phyloP scores from a whole-genome alignment of 2,113 vertebrate species.

The Psilopsiagon aymara region DNA sequence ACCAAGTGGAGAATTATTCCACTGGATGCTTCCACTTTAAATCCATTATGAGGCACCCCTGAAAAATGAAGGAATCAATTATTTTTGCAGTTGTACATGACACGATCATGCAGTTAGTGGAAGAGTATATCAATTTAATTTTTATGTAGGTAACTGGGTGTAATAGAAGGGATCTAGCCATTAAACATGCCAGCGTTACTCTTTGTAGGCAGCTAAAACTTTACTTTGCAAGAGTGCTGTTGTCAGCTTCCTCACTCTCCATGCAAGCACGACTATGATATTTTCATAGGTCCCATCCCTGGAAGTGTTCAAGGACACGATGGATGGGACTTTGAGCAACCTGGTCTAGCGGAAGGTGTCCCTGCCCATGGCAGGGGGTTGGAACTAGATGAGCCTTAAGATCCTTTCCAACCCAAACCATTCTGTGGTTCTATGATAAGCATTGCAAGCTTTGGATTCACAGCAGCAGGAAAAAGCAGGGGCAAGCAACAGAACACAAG shows the following conservation, averaged over 20 bases:
- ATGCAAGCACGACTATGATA: accelerated
- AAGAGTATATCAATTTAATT: neutral
- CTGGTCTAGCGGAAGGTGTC: neutral
- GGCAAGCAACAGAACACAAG: neutral
- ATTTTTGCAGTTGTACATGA: neutral
- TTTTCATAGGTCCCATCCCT: neutral
- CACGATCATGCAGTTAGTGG: neutral
- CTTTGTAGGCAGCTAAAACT: neutral
- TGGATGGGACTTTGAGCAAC: neutral
- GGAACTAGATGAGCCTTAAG: neutral
- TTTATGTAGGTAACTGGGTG: neutral
- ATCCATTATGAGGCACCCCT: slow-evolving; percentile 57
- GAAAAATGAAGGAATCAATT: neutral
- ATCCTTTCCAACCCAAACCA: neutral
- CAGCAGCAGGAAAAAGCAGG: neutral
- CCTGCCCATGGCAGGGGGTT: neutral
- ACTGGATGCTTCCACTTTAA: slow-evolving; percentile 56
- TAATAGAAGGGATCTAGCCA: neutral
- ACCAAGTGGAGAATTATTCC: slow-evolving; percentile 53
- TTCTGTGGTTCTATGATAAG: neutral
- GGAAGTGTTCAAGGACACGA: neutral
- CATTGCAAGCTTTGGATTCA: neutral
- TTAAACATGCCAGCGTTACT: neutral
- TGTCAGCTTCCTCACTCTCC: neutral
- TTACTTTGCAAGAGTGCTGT: neutral